phyloP scores from a whole-genome alignment of 2,797 vertebrate species.

The Onychomys torridus region DNA sequence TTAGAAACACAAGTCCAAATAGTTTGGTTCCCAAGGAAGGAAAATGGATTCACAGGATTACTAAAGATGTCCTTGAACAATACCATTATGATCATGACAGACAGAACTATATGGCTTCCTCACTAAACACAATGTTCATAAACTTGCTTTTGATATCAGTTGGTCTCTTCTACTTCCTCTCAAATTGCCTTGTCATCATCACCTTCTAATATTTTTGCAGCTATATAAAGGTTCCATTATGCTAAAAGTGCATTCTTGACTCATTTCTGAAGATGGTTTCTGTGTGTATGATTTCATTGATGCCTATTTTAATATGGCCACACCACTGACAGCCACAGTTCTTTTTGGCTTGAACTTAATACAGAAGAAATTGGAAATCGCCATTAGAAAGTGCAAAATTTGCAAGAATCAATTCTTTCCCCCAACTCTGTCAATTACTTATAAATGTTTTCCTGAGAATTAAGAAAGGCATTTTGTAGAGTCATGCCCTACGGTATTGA shows the following conservation, averaged over 20 bases:
- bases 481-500: not conserved
- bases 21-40: not conserved
- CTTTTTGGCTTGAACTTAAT: constrained; percentile 41
- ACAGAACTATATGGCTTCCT: not conserved
- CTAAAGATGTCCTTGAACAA: not conserved
- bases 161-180: not conserved
- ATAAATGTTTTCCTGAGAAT: constrained; percentile 29
- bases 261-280: not conserved
- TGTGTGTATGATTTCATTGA: not conserved
- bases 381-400: not conserved
- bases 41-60: not conserved
- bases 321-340: not conserved
- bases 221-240: not conserved
- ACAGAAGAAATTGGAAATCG: not conserved
- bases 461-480: not conserved
- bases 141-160: not conserved
- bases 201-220: not conserved
- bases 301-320: not conserved
- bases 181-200: not conserved
- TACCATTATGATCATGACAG: not conserved
- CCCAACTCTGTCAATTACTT: not conserved
- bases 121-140: not conserved
- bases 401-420: constrained; percentile 19
- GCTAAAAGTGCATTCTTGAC: not conserved
- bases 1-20: not conserved